These are phyloP conservation scores for Drosophila truncata DNA, from an alignment of 1,140 invertebrate species.

Conservation along the genomic window DNA sequence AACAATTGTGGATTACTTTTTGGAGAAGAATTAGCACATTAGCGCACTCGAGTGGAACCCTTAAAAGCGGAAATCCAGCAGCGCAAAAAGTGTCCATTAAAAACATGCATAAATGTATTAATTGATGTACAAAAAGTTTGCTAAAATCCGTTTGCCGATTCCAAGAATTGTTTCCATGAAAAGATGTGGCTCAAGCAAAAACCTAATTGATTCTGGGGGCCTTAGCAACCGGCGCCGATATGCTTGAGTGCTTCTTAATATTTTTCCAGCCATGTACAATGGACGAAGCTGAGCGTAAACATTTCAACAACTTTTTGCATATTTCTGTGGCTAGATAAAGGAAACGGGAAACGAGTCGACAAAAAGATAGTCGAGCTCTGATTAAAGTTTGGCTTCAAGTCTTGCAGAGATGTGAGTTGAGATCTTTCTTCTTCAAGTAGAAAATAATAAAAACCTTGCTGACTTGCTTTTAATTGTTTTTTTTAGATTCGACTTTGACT, in stretches of 20 bases:
- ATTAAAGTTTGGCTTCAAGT: constrained; percentile 12
- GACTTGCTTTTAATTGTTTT: neutral
- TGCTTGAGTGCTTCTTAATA: constrained; percentile 56
- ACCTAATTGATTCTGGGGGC: constrained; percentile 75
- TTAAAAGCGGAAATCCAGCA: constrained; percentile 54
- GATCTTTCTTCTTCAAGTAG: neutral
- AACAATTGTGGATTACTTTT: constrained; percentile 18
- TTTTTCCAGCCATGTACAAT: constrained; percentile 68
- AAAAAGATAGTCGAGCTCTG: constrained; percentile 23
- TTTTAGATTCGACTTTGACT: neutral
- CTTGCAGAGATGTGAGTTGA: neutral
- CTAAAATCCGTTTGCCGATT: constrained; percentile 32
- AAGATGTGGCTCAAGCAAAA: constrained; percentile 40
- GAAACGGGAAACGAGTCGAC: constrained; percentile 25
- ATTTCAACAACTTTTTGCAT: constrained; percentile 68
- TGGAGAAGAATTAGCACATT: constrained; percentile 54
- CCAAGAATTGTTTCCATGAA: constrained; percentile 16
- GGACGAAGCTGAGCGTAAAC: constrained; percentile 77
- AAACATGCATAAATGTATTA: constrained; percentile 69
- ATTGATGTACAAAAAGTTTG: constrained; percentile 56
- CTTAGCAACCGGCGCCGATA: constrained; percentile 64
- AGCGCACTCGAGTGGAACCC: constrained; percentile 72
- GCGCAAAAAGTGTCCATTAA: constrained; percentile 79
- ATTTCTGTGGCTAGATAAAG: constrained; percentile 32
- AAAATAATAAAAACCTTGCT: neutral